Evolutionary conservation across 2,888 invertebrate genomes (phyloP).

Genomic region (Heliconius ethilla): DNA sequence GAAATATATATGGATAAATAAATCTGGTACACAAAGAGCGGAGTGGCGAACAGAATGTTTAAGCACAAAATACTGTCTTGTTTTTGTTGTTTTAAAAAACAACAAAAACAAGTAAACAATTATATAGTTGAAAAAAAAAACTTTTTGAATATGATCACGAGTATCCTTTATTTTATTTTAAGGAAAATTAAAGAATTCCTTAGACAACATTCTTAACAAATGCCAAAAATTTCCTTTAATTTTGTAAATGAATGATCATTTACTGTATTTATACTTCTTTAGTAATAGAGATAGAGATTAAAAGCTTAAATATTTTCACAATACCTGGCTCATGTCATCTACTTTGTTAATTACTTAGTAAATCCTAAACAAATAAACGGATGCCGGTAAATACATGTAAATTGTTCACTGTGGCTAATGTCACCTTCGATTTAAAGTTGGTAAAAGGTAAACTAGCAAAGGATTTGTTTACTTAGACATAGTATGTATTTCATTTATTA

Average conservation of each 20-base stretch:
- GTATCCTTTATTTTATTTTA: too few relatives aligned
- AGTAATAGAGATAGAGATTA: not conserved
- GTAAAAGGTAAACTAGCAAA: constrained; percentile 4
- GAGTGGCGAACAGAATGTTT: too few relatives aligned
- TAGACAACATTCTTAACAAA: too few relatives aligned
- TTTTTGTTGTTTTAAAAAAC: too few relatives aligned
- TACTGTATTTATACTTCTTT: not conserved
- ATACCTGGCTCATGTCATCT: constrained; percentile 4
- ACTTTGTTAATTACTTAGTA: not conserved
- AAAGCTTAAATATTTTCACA: constrained; percentile 1
- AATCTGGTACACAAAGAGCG: too few relatives aligned
- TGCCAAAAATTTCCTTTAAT: not conserved
- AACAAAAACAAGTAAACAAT: too few relatives aligned
- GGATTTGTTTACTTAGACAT: not conserved
- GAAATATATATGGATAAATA: too few relatives aligned
- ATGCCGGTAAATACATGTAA: not conserved
- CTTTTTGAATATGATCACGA: too few relatives aligned
- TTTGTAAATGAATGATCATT: not conserved
- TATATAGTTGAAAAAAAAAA: too few relatives aligned
- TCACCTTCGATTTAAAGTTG: not conserved
- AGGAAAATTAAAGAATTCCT: too few relatives aligned
- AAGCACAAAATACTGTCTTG: too few relatives aligned
- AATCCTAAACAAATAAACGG: constrained; percentile 17
- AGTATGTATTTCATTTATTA: not conserved
- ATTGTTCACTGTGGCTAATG: not conserved